Conservation (phyloP, 2,797 vertebrate species). For the Sciurus vulgaris region DNA sequence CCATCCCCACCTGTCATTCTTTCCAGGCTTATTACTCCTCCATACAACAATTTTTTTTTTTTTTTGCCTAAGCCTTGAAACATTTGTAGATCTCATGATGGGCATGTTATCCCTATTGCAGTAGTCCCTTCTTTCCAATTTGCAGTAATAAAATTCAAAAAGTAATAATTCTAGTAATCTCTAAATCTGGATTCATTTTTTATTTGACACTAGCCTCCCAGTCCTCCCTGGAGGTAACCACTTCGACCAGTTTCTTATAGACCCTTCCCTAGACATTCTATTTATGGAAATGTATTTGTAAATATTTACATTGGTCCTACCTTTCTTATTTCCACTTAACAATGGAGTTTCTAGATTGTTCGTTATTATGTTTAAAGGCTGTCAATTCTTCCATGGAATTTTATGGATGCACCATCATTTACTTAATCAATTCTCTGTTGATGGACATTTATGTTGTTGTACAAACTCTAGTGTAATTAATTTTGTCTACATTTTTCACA, state of each 20-base stretch:
- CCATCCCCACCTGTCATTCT: not conserved
- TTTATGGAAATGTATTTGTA: not conserved
- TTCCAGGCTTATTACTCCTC: not conserved
- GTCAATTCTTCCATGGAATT: not conserved
- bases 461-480: not conserved
- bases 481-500: not conserved
- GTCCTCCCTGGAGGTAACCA: not conserved
- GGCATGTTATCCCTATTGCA: not conserved
- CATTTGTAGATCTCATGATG: not conserved
- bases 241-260: not conserved
- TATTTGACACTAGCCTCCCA: not conserved
- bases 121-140: not conserved
- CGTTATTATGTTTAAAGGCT: not conserved
- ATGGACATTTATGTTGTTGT: not conserved
- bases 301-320: not conserved
- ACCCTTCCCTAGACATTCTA: not conserved
- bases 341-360: not conserved
- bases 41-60: not conserved
- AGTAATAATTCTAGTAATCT: not conserved
- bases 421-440: not conserved
- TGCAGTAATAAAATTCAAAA: no score
- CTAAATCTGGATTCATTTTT: not conserved
- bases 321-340: not conserved
- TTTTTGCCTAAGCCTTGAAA: not conserved
- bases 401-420: not conserved